Evolutionary conservation across 2,113 vertebrate species (phyloP).

Genomic region (Propithecus coquereli): DNA sequence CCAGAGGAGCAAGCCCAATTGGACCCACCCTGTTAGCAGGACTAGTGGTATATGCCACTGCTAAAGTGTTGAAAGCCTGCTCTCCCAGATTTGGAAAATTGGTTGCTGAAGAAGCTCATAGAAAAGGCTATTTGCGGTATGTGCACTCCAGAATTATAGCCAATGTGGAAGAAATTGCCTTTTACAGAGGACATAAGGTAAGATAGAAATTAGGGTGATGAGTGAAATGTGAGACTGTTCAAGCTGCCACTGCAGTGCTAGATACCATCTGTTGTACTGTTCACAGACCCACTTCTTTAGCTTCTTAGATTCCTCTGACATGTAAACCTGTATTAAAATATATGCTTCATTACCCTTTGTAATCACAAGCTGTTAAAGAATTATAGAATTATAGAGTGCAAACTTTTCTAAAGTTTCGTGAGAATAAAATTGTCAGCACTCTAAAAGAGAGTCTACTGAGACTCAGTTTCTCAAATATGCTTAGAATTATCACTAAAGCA

Average conservation of each 20-base stretch:
- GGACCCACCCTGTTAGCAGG: conserved; percentile 95
- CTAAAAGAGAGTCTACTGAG: background rate
- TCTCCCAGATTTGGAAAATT: conserved; percentile 96
- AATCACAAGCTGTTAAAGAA: conserved; percentile 11
- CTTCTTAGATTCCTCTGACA: conserved; percentile 21
- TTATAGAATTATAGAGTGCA: background rate
- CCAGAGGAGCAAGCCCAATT: conserved; percentile 91
- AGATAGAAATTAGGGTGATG: conserved; percentile 50
- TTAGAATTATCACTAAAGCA: background rate
- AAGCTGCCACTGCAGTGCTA: background rate
- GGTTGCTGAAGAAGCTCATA: conserved; percentile 97
- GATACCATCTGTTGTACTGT: conserved; percentile 56
- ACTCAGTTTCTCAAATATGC: background rate
- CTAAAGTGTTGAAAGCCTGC: conserved; percentile 93
- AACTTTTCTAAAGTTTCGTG: conserved; percentile 43
- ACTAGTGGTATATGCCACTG: conserved; percentile 94
- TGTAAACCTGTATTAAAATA: conserved; percentile 54
- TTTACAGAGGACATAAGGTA: conserved; percentile 98
- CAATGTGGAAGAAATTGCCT: conserved; percentile 98
- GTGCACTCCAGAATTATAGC: conserved; percentile 97
- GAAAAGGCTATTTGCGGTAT: conserved; percentile 95
- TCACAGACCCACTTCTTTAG: background rate
- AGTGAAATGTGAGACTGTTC: conserved; percentile 1
- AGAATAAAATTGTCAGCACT: background rate
- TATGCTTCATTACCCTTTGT: background rate